Evolutionary conservation across 2,888 invertebrate genomes (phyloP), one percentile per base, ranked within the genome.

Genomic region (Tinea pellionella): DNA sequence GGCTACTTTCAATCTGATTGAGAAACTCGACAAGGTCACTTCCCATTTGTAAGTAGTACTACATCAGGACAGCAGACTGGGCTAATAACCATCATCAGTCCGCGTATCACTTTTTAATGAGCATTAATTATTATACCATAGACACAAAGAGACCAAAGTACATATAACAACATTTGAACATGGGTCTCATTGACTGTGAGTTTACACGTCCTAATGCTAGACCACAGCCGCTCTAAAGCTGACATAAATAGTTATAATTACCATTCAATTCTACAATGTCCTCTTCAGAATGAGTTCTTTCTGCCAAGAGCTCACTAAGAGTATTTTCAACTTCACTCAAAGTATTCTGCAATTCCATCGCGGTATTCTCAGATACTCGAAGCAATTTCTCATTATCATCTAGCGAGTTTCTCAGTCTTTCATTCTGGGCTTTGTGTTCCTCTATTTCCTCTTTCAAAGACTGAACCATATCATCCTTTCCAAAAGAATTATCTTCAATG

Each of bases 311-410:
- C 71, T 86, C 88, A 62, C 92, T 92, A 63, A 91, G 92, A 72
- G 94, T 93, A 62, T 93, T 91, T 72, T 95, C 95, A 53, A 95
- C 89, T 53, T 86, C 88, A 0, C 92, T 89, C 63, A 91, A 90
- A 63, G 94, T 93, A 61, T 93, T 91, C 75, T 95, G 95, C 64
- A 95, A 80, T 51, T 94, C 93, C 67, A 94, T 93, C 0, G 95
- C 93, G 0, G 94, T 93, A 68, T 91, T 92, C 75, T 95, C 95
- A 47, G 95, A 88, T 70, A 95, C 90, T 72, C 90, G 68, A 1
- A 87, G 75, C 55, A 88, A 67, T 63, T 86, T 87, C 63, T 87
- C 86, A 67, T 86, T 89, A 90, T 88, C 92, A 90, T 83, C 95
- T 90, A 69, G 92, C 70, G 72, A 89, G 63, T 76, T 88, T 59